Evolutionary conservation across 2,888 invertebrate genomes (phyloP).

Genomic region (Griposia aprilina): DNA sequence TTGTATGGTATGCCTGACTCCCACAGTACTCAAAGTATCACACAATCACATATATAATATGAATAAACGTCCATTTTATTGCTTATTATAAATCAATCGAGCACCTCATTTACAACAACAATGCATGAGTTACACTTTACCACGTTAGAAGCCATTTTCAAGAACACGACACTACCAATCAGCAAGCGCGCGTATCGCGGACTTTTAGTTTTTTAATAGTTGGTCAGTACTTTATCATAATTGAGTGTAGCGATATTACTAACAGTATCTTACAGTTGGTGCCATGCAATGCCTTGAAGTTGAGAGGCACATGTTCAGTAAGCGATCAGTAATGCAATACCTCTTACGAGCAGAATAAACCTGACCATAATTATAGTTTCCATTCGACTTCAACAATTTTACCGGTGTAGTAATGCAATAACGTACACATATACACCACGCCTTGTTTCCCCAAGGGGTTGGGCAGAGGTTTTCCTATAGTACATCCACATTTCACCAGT

Average conservation of each 20-base stretch:
- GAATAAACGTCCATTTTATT: no score
- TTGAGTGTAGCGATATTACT: background rate
- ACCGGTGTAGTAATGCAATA: background rate
- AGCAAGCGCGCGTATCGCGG: background rate
- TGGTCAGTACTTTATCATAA: background rate
- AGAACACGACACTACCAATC: background rate
- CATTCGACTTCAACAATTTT: background rate
- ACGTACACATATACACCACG: background rate
- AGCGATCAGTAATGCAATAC: background rate
- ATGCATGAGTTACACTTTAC: background rate
- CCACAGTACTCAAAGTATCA: no score
- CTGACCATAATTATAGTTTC: background rate
- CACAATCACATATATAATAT: no score
- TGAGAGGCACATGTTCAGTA: background rate
- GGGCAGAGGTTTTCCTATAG: no score
- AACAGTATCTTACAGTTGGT: background rate
- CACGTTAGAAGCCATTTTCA: background rate
- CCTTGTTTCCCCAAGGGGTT: background rate
- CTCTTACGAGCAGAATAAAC: background rate
- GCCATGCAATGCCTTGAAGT: background rate
- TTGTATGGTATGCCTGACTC: no score
- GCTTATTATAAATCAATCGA: no score
- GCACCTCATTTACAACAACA: no score
- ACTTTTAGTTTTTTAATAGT: background rate
- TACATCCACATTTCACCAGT: no score